Evolutionary conservation across 2,797 vertebrate genomes (phyloP), one percentile per base, ranked within the genome.

Genomic region (Tympanoctomys barrerae): DNA sequence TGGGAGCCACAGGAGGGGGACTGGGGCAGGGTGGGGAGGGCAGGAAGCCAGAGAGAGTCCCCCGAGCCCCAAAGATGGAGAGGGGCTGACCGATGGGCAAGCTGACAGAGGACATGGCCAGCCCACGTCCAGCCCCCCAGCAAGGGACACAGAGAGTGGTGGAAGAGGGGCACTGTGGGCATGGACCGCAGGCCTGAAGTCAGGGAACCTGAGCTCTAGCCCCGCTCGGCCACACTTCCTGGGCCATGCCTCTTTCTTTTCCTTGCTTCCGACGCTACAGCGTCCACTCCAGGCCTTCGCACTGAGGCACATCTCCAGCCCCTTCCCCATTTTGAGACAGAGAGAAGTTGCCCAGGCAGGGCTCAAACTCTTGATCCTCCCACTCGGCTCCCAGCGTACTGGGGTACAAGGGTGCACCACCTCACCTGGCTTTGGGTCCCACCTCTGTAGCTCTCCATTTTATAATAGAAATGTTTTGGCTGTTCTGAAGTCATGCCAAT

Each of bases 1-100:
- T 88, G 66, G 75, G 90, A 89, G 87, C 95, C 91, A 79, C 12
- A 49, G 66, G 96, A 95, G 96, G 94, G 61, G 54, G 52, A 2
- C 49, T 79, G 89, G 95, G 81, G 88, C 97, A 96, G 90, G 91
- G 90, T 95, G 78, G 78, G 95, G 97, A 96, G 97, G 87, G 89
- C 94, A 97, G 94, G 87, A 97, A 97, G 93, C 85, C 85, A 96
- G 59, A 96, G 89, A 31, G 64, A 28, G 78, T 57, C 77, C 90
- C 52, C 18, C 86, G 73, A 90, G 61, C 79, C 52, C 95, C 52
- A 61, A 66, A 87, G 52, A 54, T 22, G 3, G 94, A 91, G 92
- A 87, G 78, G 24, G 28, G 49, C 16, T 57, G 61, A 24, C 3
- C 21, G 59, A 26, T 28, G 5, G 26, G 54, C 80, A 90, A 54